A percentile compares a stretch with the other conserved stretches of the same genome.
Conservation (phyloP, 2,797 vertebrate species). For the Sciurus vulgaris region DNA sequence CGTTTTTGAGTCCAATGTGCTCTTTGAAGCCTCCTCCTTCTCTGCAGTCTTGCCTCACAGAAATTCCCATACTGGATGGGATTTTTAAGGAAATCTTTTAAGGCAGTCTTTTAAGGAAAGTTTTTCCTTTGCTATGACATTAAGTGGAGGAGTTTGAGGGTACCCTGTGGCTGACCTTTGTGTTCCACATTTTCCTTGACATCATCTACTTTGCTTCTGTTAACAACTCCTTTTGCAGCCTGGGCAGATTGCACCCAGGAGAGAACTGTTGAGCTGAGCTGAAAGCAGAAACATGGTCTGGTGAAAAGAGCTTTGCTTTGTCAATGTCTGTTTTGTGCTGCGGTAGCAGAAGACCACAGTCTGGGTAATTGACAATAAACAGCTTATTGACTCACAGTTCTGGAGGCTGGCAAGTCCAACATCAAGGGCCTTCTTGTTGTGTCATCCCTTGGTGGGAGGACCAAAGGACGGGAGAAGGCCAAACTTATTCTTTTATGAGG, state of each 20-base stretch:
- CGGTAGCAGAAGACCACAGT: background rate
- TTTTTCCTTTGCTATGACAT: background rate
- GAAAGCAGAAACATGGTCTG: background rate
- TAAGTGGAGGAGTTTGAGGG: background rate
- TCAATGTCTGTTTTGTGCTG: background rate
- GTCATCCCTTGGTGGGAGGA: background rate
- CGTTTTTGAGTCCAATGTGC: conserved; percentile 12
- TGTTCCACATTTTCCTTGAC: background rate
- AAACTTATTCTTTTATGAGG: background rate
- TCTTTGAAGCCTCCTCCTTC: background rate
- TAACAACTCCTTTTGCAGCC: background rate
- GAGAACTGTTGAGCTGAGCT: background rate
- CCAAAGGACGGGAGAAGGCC: background rate
- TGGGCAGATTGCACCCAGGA: background rate
- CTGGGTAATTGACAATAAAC: background rate
- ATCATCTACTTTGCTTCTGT: background rate
- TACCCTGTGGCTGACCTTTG: background rate
- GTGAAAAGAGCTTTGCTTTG: conserved; percentile 3
- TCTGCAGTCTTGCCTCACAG: background rate
- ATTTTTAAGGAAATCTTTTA: background rate
- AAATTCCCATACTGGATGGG: no score
- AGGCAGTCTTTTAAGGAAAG: background rate
- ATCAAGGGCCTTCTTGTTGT: background rate
- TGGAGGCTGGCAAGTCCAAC: background rate
- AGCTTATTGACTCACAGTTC: background rate